phyloP scores from a whole-genome alignment of 2,797 vertebrate genomes.

The Sebastes elongatus region DNA sequence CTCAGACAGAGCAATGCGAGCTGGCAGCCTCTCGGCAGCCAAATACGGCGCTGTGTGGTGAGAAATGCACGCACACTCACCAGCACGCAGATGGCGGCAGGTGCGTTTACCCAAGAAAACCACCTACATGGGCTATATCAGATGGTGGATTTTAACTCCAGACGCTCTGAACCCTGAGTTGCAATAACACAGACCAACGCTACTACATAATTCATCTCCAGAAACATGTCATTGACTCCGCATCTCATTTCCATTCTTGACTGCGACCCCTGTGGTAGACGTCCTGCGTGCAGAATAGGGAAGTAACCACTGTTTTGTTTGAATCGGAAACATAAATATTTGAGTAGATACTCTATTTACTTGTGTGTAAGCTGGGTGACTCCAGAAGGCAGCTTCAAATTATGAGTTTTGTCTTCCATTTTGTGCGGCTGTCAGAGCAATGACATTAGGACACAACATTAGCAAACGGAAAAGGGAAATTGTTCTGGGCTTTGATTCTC shows the following conservation, averaged over 20 bases:
- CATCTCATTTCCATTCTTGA: slow-evolving; percentile 39
- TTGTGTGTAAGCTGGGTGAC: not conserved
- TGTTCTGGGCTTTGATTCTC: slow-evolving; percentile 27
- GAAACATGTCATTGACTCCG: slow-evolving; percentile 46
- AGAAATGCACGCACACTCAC: slow-evolving; percentile 27
- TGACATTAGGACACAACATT: slow-evolving; percentile 3
- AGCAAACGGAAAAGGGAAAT: slow-evolving; percentile 16
- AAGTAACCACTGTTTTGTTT: slow-evolving; percentile 18
- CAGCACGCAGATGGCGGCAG: slow-evolving; percentile 46
- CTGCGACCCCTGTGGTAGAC: not conserved
- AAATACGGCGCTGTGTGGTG: slow-evolving; percentile 7
- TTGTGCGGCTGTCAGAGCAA: slow-evolving; percentile 1
- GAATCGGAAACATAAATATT: slow-evolving; percentile 39
- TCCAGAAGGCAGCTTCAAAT: not conserved
- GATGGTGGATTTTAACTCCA: slow-evolving; percentile 56
- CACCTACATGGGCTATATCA: slow-evolving; percentile 59
- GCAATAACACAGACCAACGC: slow-evolving; percentile 26
- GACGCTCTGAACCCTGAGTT: slow-evolving; percentile 33
- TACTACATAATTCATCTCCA: slow-evolving; percentile 62
- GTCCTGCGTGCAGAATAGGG: slow-evolving; percentile 17
- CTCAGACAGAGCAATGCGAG: slow-evolving; percentile 29
- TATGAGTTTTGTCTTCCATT: slow-evolving; percentile 10
- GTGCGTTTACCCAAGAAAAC: slow-evolving; percentile 51
- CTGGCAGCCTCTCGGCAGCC: slow-evolving; percentile 35
- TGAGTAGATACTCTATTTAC: slow-evolving; percentile 13